Evolutionary conservation across 2,113 vertebrate species (phyloP).

Genomic region (Thamnaconus septentrionalis): DNA sequence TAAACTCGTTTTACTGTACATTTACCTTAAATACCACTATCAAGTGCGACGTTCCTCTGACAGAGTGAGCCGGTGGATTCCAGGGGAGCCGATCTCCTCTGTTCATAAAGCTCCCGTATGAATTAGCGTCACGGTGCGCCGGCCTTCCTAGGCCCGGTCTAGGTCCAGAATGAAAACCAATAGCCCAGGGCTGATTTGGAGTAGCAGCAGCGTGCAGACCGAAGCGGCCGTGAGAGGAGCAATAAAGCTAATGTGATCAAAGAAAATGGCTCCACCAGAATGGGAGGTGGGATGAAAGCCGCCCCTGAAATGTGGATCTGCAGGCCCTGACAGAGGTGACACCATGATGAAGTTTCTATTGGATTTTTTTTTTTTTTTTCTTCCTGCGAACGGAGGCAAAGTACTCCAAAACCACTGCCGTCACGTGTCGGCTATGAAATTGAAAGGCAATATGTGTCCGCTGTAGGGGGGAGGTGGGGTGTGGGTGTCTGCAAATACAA

Average conservation of each 20-base stretch:
- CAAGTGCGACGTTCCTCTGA: constrained; percentile 17
- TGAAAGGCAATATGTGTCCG: constrained; percentile 59
- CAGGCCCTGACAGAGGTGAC: constrained; percentile 70
- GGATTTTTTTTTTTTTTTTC: constrained; percentile 34
- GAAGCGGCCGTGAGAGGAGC: constrained; percentile 72
- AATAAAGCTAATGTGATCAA: constrained; percentile 81
- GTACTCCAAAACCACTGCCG: constrained; percentile 53
- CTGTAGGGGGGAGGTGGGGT: neutral
- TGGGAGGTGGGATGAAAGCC: constrained; percentile 72
- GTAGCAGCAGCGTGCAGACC: constrained; percentile 57
- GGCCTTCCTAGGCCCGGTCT: constrained; percentile 49
- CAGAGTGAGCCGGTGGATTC: constrained; percentile 42
- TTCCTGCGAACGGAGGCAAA: constrained; percentile 55
- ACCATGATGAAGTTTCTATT: constrained; percentile 74
- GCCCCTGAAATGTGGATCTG: constrained; percentile 69
- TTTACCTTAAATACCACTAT: constrained; percentile 41
- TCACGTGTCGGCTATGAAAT: constrained; percentile 54
- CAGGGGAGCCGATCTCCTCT: constrained; percentile 36
- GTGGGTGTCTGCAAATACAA: neutral
- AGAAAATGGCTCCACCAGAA: constrained; percentile 76
- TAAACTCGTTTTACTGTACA: constrained; percentile 10
- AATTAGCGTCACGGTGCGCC: constrained; percentile 45
- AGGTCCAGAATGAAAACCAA: constrained; percentile 69
- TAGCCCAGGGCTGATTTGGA: constrained; percentile 72
- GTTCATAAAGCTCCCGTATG: constrained; percentile 57